Evolutionary conservation across 2,888 invertebrate species (phyloP), one percentile per base, ranked within the genome.

Genomic region (Bedellia somnulentella): DNA sequence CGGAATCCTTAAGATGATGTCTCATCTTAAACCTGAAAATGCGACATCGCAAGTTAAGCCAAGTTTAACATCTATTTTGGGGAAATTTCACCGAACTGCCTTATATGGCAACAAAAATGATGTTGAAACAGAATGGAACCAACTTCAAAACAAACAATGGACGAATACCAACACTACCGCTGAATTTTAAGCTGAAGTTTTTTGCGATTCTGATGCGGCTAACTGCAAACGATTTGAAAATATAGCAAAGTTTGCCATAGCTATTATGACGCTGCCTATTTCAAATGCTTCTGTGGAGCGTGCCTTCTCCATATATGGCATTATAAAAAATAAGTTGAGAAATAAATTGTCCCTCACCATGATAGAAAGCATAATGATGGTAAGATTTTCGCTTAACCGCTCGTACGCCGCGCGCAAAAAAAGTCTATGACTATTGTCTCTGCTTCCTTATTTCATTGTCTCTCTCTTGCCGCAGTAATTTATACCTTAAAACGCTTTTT

Each of bases 171-270:
- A n/a, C n/a, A n/a, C 21, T 21, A n/a, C 21, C 21, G 21, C 21
- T 21, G 21, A 21, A 21, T 21, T 21, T n/a, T 21, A 21, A n/a
- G 8, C 21, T n/a, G 21, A 21, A 21, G 21, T n/a, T n/a, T 3
- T n/a, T n/a, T n/a, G n/a, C n/a, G 21, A 21, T 21, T 3, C 3
- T n/a, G 21, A 21, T 21, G 21, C 21, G 9, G 3, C 3, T 3
- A 21, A 21, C 21, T 21, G 21, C 21, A 21, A 21, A 21, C 21
- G 21, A n/a, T 21, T 3, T 21, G 2, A 8, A 21, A 21, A 21
- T n/a, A 21, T 21, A n/a, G 21, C 21, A 21, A 21, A 21, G 21
- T 21, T 21, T 21, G 21, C 21, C n/a, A 21, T 21, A n/a, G 21
- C 21, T 8, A n/a, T 21, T n/a, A n/a, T 21, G 21, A 21, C 21